These are phyloP conservation scores for Drosophila sordidula DNA, from an alignment of 2,888 invertebrate genomes.

Conservation along the genomic window DNA sequence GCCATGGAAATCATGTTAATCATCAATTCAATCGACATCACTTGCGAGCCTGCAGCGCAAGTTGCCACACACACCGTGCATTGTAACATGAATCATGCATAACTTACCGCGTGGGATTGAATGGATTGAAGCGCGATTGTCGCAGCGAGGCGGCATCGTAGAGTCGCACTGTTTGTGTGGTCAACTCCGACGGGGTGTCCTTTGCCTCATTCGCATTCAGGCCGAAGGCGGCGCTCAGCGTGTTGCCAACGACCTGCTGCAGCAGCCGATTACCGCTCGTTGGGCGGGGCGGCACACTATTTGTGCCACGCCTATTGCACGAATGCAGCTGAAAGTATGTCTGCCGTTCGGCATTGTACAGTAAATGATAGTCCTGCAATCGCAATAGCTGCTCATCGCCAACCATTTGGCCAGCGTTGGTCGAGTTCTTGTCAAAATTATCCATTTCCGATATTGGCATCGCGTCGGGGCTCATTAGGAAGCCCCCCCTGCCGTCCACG, in stretches of 20 bases:
- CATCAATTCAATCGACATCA: neutral
- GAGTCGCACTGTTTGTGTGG: constrained; percentile 72
- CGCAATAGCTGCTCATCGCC: constrained; percentile 67
- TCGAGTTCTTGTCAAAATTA: constrained; percentile 27
- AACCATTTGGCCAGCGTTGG: constrained; percentile 33
- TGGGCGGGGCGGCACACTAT: neutral
- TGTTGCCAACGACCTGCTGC: constrained; percentile 71
- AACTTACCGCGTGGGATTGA: constrained; percentile 83
- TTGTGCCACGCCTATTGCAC: constrained; percentile 11
- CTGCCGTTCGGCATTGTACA: constrained; percentile 81
- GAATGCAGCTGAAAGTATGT: constrained; percentile 81
- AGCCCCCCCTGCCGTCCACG: constrained; percentile 1
- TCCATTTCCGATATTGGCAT: constrained; percentile 63
- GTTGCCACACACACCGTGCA: neutral
- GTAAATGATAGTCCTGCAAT: constrained; percentile 78
- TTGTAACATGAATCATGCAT: constrained; percentile 23
- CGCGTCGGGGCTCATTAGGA: constrained; percentile 54
- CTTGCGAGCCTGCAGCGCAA: neutral
- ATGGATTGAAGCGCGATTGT: constrained; percentile 81
- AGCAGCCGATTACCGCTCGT: constrained; percentile 51
- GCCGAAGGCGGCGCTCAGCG: constrained; percentile 77
- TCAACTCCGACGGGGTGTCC: constrained; percentile 26
- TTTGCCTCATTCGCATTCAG: constrained; percentile 46
- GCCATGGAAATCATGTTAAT: neutral
- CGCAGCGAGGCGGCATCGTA: constrained; percentile 78